Conservation (phyloP, 2,888 invertebrate genomes). For the Mesodorylaimus sp. region DNA sequence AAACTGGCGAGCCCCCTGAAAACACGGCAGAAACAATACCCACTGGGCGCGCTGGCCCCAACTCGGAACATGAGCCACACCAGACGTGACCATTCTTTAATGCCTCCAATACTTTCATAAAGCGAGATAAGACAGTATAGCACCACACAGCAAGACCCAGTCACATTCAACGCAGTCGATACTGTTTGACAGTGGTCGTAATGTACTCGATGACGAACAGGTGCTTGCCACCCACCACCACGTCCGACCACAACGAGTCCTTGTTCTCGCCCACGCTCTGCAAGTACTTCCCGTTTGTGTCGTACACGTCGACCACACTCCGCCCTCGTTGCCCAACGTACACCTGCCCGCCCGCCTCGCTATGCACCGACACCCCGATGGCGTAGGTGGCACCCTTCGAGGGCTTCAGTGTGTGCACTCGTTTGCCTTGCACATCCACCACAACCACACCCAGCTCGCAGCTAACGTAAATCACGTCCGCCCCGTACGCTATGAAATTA, state of each 20-base stretch:
- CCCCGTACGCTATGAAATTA: slow-evolving; percentile 9
- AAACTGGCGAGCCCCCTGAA: too few relatives aligned
- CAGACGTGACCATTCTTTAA: too few relatives aligned
- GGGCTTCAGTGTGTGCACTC: not conserved
- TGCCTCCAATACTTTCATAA: too few relatives aligned
- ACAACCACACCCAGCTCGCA: slow-evolving; percentile 8
- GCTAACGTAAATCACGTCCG: slow-evolving; percentile 6
- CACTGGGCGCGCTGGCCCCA: too few relatives aligned
- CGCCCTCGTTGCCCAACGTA: slow-evolving; percentile 9
- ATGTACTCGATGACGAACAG: slow-evolving; percentile 12
- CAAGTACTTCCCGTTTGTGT: slow-evolving; percentile 1
- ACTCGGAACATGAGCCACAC: too few relatives aligned
- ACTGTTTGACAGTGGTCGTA: slow-evolving; percentile 6
- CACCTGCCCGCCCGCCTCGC: not conserved
- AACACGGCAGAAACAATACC: too few relatives aligned
- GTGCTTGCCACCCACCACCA: slow-evolving; percentile 5
- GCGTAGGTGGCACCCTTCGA: slow-evolving; percentile 3
- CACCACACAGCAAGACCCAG: too few relatives aligned
- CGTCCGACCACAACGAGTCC: slow-evolving; percentile 11
- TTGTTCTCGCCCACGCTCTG: slow-evolving; percentile 3
- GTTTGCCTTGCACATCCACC: slow-evolving; percentile 3
- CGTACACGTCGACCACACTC: slow-evolving; percentile 9
- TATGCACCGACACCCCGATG: slow-evolving; percentile 8
- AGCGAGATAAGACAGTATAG: too few relatives aligned
- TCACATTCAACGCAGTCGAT: too few relatives aligned